Base-by-base conservation (phyloP, 2,113 vertebrate genomes). In the Butastur rufipennis region DNA sequence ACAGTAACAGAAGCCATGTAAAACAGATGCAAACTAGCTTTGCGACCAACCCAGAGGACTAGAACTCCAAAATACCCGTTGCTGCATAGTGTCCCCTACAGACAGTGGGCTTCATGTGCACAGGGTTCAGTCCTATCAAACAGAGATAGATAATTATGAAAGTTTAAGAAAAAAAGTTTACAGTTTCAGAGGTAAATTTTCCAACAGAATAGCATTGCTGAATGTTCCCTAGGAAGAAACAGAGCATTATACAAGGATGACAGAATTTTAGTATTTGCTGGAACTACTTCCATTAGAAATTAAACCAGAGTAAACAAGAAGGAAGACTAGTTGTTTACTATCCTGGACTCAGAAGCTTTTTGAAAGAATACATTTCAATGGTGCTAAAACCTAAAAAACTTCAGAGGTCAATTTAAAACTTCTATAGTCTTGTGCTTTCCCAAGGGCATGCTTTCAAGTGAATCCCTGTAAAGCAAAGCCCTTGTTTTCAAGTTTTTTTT, bases 401-500 rank as follows among this genome's bases (percentile, higher is more conserved):
- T 89, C 81, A 90, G 61, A 81, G 45, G 80, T 91, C 88, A 96
- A 32, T 43, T 93, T 73, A 73, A 73, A 91, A 82, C 34, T 82
- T 77, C 73, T 59, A 3, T 59, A 89, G 53, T 12, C 45, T 70
- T 91, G 40, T 82, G 68, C 91, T 94, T 92, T 95, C 91, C 73
- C 84, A 87, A 92, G 59, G 87, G 78, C 40, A 88, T 9, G n/a
- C 73, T 95, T 95, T 93, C 90, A 93, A 92, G 86, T 79, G 63
- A 87, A 72, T 62, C 47, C 14, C 9, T 50, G 16, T 84, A 90
- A 92, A 93, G 48, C 6, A 91, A 74, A 89, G 52, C 61, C 56
- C 55, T 94, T 88, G 68, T 56, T 93, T 90, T 73, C 53, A 89
- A 87, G 73, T n/a, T 26, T 84, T 62, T 82, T 82, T 91, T 84